Evolutionary conservation across 2,113 vertebrate genomes (phyloP).

Genomic region (Varanus komodoensis): DNA sequence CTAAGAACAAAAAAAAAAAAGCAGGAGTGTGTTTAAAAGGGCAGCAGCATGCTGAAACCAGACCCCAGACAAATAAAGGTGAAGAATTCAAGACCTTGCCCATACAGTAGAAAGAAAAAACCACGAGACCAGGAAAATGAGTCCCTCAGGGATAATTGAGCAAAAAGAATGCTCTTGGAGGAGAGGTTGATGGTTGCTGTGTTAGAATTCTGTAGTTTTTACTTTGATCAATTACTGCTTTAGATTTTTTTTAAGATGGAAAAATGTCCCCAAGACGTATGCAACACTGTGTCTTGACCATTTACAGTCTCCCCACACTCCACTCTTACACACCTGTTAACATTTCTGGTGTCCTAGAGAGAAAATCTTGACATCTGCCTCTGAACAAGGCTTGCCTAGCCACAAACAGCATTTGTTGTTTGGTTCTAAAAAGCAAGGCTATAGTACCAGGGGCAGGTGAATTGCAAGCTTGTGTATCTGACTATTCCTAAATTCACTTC

Average conservation of each 20-base stretch:
- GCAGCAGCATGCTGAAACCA: background rate
- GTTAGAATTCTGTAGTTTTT: background rate
- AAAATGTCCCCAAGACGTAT: background rate
- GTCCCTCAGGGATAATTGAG: background rate
- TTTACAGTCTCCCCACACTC: background rate
- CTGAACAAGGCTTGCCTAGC: background rate
- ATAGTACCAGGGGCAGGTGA: background rate
- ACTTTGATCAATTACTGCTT: conserved; percentile 2
- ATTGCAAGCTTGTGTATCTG: background rate
- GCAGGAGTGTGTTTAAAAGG: conserved; percentile 3
- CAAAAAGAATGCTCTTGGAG: background rate
- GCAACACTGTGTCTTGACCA: background rate
- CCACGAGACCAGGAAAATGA: background rate
- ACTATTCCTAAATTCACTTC: background rate
- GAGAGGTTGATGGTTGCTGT: background rate
- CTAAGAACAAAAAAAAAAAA: conserved; percentile 74
- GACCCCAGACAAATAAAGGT: background rate
- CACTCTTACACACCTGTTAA: background rate
- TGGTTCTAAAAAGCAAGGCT: background rate
- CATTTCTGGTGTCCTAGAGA: background rate
- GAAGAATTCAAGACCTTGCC: background rate
- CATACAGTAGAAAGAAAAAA: background rate
- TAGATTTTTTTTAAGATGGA: background rate
- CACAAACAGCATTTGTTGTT: background rate
- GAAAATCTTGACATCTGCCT: background rate